Evolutionary conservation across 2,797 vertebrate genomes (phyloP), one percentile per base, ranked within the genome.

Genomic region (Uromys caudimaculatus): DNA sequence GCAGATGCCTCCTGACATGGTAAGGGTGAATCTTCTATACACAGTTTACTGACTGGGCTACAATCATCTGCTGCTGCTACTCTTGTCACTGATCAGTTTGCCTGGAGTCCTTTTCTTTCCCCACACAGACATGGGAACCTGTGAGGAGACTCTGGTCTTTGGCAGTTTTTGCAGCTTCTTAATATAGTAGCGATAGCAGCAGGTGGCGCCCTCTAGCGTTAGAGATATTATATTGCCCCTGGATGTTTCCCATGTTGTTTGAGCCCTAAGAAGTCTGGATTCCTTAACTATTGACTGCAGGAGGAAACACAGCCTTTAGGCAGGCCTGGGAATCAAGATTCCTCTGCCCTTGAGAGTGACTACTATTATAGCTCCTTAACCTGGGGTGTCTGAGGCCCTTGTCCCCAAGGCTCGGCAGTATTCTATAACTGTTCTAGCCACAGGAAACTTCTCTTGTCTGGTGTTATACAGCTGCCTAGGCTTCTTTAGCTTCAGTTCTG

Each of bases 191-290:
- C 4, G 4, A 11, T 0, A 10, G 41, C 29, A 6, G 54, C 41
- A 77, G 41, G 87, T 77, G 73, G 73, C 3, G 56, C 73, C 87
- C 73, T 50, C 87, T 62, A 50, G 87, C n/a, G 56, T 62, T 89
- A 62, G 73, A 62, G 56, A 13, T n/a, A 41, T 77, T 50, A 9
- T 16, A 7, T 44, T 23, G 85, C 54, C 29, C 71, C 76, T 58
- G 38, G 50, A 44, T 54, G 38, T 32, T 75, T 32, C 16, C 24
- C 24, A 56, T 58, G 44, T 73, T 41, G 69, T 41, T 54, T 41
- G 73, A 69, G n/a, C 35, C 44, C 10, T 56, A 54, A 44, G n/a
- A 44, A 89, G 44, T 89, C 56, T 35, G 21, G 78, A 81, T 81
- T 81, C 17, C 67, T 73, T 73, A 88, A 69, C 44, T 47, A 21